phyloP scores from a whole-genome alignment of 2,113 vertebrate species.

The Misgurnus anguillicaudatus region DNA sequence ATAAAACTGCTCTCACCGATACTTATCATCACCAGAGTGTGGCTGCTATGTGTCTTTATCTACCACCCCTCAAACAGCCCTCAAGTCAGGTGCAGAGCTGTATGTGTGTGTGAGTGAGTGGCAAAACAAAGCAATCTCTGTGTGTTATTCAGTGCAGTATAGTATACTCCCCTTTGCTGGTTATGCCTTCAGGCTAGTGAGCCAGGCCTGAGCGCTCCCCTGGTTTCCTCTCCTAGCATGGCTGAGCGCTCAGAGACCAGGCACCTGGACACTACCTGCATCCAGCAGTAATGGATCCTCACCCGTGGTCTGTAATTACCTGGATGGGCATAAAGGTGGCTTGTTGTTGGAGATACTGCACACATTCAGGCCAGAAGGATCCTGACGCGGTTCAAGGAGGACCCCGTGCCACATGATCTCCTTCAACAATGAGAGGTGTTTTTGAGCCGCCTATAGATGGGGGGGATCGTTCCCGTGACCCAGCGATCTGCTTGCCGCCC shows the following conservation, averaged over 20 bases:
- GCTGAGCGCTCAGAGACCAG: slow-evolving; percentile 62
- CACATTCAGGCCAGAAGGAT: slow-evolving; percentile 66
- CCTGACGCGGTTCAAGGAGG: slow-evolving; percentile 60
- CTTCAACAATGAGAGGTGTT: slow-evolving; percentile 56
- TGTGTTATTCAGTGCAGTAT: slow-evolving; percentile 16
- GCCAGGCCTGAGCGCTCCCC: slow-evolving; percentile 70
- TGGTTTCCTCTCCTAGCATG: slow-evolving; percentile 69
- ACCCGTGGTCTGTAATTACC: slow-evolving; percentile 84
- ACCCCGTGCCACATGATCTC: slow-evolving; percentile 64
- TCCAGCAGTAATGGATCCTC: slow-evolving; percentile 81
- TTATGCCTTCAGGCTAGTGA: slow-evolving; percentile 71
- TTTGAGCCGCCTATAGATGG: slow-evolving; percentile 50
- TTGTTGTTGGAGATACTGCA: slow-evolving; percentile 79
- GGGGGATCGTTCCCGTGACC: slow-evolving; percentile 57
- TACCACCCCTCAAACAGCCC: slow-evolving; percentile 18
- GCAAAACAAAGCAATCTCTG: slow-evolving; percentile 46
- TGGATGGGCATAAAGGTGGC: slow-evolving; percentile 77
- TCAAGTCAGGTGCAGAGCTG: slow-evolving; percentile 31
- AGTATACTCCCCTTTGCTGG: slow-evolving; percentile 66
- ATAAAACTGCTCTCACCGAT: slow-evolving; percentile 33
- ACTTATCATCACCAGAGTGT: slow-evolving; percentile 38
- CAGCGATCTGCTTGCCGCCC: slow-evolving; percentile 20
- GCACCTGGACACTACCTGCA: slow-evolving; percentile 70
- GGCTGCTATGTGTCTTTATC: slow-evolving; percentile 13
- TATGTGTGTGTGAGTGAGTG: slow-evolving; percentile 33